A percentile compares a stretch with the other conserved stretches of the same genome.
Conservation (phyloP, 1,140 invertebrate genomes). For the Mylabris phalerata region DNA sequence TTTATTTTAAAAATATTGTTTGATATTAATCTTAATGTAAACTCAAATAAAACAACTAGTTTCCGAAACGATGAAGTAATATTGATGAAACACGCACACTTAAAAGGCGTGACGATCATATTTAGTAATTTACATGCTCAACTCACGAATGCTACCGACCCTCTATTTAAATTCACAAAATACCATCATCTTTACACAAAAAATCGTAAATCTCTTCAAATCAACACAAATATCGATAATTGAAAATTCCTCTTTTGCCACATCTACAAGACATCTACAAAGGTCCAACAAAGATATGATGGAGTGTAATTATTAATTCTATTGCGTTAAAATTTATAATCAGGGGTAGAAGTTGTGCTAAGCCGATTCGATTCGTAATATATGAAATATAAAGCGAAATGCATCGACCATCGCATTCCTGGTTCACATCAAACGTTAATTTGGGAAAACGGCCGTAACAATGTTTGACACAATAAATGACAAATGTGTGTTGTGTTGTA, state of each 20-base stretch:
- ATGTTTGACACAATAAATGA: slow-evolving; percentile 25
- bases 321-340: too few species aligned
- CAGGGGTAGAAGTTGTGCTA: neutral
- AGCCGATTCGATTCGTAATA: slow-evolving; percentile 5
- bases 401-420: slow-evolving; percentile 1
- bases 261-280: too few species aligned
- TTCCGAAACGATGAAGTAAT: slow-evolving; percentile 32
- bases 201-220: too few species aligned
- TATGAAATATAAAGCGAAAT: slow-evolving; percentile 8
- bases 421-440: slow-evolving; percentile 18
- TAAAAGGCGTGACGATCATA: slow-evolving; percentile 31
- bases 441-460: slow-evolving; percentile 22
- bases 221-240: too few species aligned
- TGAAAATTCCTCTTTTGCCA: too few species aligned
- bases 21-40: slow-evolving; percentile 30
- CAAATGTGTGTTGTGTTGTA: slow-evolving; percentile 18
- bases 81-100: slow-evolving; percentile 32
- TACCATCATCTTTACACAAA: too few species aligned
- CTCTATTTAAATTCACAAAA: too few species aligned
- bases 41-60: slow-evolving; percentile 27
- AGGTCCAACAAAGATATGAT: too few species aligned
- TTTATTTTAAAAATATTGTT: slow-evolving; percentile 17
- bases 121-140: slow-evolving; percentile 24
- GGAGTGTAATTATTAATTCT: too few species aligned
- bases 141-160: slow-evolving; percentile 19